Evolutionary conservation across 2,888 invertebrate genomes (phyloP), one percentile per base, ranked within the genome.

Genomic region (Agriopis aurantiaria): DNA sequence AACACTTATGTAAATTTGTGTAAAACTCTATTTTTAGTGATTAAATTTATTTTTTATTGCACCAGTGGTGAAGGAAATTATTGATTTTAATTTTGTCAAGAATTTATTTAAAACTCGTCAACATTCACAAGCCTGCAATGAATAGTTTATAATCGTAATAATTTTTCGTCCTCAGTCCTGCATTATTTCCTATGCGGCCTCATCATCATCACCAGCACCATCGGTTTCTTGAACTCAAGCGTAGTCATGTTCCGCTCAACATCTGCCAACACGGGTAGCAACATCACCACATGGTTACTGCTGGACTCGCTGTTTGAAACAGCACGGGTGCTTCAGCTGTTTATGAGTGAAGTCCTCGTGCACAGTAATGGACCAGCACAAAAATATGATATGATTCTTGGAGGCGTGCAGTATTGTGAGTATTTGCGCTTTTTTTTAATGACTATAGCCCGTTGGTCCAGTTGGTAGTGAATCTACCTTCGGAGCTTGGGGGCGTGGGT

Each of bases 301-400:
- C 78, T 94, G 4, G 91, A 93, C 81, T 94, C 93, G 0, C 74
- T 93, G 77, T 94, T 94, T 55, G 93, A 94, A 81, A 92, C 92
- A 0, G 88, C 88, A 8, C 75, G 93, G 0, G 91, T 94, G 0
- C 82, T 94, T 7, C 93, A 93, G 59, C 87, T 93, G 74, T 94
- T 93, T 68, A 74, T 93, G 6, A 84, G 87, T 12, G 92, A 93
- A 70, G 86, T 92, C 1, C 81, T 92, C 48, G 76, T 93, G 8
- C 85, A 87, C 46, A 91, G 91, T 0, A 83, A 83, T 9, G 93
- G 93, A 0, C 79, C 84, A 0, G 62, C 90, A 72, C 92, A 92
- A 69, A 62, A 87, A 61, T 92, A 91, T 60, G 93, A 94, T 64
- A 79, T 94, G 72, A 73, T 90, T 51, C 84, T 92, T 70, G 92